Evolutionary conservation across 1,140 invertebrate genomes (phyloP).

Genomic region (Drosophila pachea): DNA sequence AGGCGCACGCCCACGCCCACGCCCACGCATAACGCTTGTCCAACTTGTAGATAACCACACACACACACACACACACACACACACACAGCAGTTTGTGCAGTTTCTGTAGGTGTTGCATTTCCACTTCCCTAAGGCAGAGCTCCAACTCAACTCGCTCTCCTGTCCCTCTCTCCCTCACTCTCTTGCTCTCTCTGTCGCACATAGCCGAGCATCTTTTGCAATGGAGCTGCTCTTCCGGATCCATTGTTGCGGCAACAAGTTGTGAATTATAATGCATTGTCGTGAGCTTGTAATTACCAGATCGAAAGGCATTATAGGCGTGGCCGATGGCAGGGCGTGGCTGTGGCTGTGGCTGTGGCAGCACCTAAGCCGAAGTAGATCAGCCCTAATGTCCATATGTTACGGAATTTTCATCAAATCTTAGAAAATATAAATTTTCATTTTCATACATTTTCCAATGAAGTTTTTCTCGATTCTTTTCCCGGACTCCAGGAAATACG

Average conservation of each 20-base stretch:
- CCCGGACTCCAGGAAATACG: neutral
- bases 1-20: too few species aligned
- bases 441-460: neutral
- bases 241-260: constrained; percentile 73
- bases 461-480: too few species aligned
- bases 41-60: too few species aligned
- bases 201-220: constrained; percentile 10
- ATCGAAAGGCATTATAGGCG: constrained; percentile 20
- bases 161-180: neutral
- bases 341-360: too few species aligned
- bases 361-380: neutral
- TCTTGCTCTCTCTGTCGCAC: neutral
- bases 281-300: constrained; percentile 70
- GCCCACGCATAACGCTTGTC: too few species aligned
- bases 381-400: neutral
- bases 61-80: too few species aligned
- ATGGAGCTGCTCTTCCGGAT: constrained; percentile 54
- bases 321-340: too few species aligned
- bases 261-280: constrained; percentile 72
- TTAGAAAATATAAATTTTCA: neutral
- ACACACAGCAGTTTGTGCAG: too few species aligned
- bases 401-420: too few species aligned
- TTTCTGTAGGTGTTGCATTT: too few species aligned
- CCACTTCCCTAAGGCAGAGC: too few species aligned
- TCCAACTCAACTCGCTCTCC: constrained; percentile 24